These are phyloP conservation scores for Mycetomoellerius zeteki DNA, from an alignment of 1,140 invertebrate species.

Conservation along the genomic window DNA sequence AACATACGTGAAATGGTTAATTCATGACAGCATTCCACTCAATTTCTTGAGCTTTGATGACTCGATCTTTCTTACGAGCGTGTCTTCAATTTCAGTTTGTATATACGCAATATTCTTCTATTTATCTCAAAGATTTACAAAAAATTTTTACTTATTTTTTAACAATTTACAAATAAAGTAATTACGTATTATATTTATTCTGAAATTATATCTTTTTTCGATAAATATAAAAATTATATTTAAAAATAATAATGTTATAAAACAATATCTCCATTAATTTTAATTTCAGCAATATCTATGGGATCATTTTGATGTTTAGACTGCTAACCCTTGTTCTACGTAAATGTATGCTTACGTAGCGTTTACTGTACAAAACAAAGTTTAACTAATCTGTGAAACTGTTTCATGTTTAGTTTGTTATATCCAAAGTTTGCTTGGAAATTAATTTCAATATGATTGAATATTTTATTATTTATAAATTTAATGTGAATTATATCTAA, in stretches of 20 bases:
- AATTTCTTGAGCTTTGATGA: conserved; percentile 41
- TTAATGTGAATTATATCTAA: not conserved
- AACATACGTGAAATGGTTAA: conserved; percentile 11
- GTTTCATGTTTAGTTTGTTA: conserved; percentile 52
- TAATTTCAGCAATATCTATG: not conserved
- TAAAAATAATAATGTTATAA: not conserved
- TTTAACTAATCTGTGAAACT: conserved; percentile 56
- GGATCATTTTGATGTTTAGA: conserved; percentile 32
- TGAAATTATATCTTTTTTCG: not conserved
- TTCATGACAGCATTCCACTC: conserved; percentile 51
- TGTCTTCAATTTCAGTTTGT: conserved; percentile 27
- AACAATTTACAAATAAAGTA: not conserved
- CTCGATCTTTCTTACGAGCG: conserved; percentile 11
- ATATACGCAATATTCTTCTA: not conserved
- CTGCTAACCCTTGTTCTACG: conserved; percentile 34
- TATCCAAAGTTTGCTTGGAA: conserved; percentile 25
- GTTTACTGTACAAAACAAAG: conserved; percentile 56
- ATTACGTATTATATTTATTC: not conserved
- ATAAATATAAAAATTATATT: not conserved
- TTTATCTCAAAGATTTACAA: not conserved
- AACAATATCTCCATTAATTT: not conserved
- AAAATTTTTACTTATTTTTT: conserved; percentile 1
- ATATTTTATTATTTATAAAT: conserved; percentile 30
- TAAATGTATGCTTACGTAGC: conserved; percentile 36
- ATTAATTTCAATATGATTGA: conserved; percentile 51